phyloP scores from a whole-genome alignment of 2,888 invertebrate species.

The Chrysolina haemoptera region DNA sequence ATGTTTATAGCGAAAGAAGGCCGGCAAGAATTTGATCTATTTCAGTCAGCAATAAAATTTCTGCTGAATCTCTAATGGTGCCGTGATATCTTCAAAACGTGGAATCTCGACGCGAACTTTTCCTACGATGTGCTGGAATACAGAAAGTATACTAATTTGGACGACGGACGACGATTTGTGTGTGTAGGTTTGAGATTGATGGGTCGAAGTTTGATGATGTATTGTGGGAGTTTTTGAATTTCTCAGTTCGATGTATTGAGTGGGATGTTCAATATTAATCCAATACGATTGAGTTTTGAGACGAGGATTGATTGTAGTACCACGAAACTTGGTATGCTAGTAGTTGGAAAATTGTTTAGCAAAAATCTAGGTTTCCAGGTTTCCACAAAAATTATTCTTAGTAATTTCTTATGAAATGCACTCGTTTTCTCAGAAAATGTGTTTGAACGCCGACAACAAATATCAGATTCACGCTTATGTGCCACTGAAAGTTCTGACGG shows the following conservation, averaged over 20 bases:
- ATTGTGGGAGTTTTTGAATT: background rate
- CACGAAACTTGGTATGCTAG: too few relatives aligned
- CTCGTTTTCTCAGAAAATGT: too few relatives aligned
- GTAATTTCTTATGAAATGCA: too few relatives aligned
- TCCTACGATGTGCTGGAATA: constrained; percentile 15
- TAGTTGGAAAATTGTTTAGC: too few relatives aligned
- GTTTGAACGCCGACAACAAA: too few relatives aligned
- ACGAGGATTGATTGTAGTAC: too few relatives aligned
- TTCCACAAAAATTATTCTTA: too few relatives aligned
- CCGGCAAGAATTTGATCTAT: constrained; percentile 51
- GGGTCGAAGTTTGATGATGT: background rate
- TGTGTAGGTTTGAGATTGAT: background rate
- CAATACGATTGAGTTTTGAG: too few relatives aligned
- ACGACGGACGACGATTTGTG: background rate
- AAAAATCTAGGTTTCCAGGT: too few relatives aligned
- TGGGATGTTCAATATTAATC: too few relatives aligned
- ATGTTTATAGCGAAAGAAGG: constrained; percentile 45
- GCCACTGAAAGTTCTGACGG: too few relatives aligned
- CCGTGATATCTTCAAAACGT: constrained; percentile 42
- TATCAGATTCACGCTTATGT: too few relatives aligned
- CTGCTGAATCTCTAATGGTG: constrained; percentile 58
- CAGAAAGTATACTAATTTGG: constrained; percentile 11
- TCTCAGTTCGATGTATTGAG: background rate
- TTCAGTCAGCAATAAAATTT: constrained; percentile 55
- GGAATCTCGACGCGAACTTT: background rate